phyloP scores from a whole-genome alignment of 2,888 invertebrate genomes.

The Mythimna lalbum region DNA sequence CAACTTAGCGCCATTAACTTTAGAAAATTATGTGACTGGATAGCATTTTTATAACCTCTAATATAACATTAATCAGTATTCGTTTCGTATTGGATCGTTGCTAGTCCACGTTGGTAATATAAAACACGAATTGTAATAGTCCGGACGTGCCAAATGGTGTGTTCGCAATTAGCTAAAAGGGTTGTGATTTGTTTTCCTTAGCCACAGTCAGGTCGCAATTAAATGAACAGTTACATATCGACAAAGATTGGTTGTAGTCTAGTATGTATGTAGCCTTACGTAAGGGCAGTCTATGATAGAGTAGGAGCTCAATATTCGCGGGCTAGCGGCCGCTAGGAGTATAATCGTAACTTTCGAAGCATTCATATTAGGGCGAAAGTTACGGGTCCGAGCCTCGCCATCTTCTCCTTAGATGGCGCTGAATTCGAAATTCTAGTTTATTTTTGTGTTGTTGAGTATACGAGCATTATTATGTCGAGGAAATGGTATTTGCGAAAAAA shows the following conservation, averaged over 20 bases:
- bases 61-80: conserved; percentile 56
- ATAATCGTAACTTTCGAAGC: conserved; percentile 53
- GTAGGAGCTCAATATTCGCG: conserved; percentile 51
- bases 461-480: too few species aligned
- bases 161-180: conserved; percentile 65
- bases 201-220: conserved; percentile 62
- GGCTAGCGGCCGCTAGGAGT: conserved; percentile 51
- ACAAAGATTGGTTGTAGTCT: conserved; percentile 76
- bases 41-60: conserved; percentile 62
- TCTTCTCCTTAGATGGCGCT: too few species aligned
- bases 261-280: conserved; percentile 62
- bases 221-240: conserved; percentile 82
- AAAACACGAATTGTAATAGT: conserved; percentile 64
- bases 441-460: too few species aligned
- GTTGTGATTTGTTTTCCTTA: conserved; percentile 81
- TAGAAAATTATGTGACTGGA: conserved; percentile 60
- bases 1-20: conserved; percentile 39
- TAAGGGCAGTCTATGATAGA: conserved; percentile 45
- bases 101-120: conserved; percentile 61
- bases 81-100: conserved; percentile 65
- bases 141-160: conserved; percentile 70
- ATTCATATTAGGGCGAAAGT: conserved; percentile 34
- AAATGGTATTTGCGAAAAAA: too few species aligned
- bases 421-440: too few species aligned
- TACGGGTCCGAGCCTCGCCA: too few species aligned